Percentiles rank a stretch among this genome's conserved stretches.
Evolutionary conservation across 2,888 invertebrate species (phyloP).

Genomic region (Caenorhabditis afra): DNA sequence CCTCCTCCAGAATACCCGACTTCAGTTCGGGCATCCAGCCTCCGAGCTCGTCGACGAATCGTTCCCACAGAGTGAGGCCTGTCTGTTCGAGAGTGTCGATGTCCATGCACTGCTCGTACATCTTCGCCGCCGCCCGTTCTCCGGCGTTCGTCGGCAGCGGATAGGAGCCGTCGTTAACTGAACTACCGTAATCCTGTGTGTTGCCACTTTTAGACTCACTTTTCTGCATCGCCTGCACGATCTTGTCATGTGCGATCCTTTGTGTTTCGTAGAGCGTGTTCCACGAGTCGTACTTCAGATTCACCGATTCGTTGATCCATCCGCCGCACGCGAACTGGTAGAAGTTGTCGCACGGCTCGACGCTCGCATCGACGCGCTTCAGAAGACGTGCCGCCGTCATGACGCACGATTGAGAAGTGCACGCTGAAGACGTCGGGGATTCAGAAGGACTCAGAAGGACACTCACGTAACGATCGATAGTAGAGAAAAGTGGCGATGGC

Average conservation of each 20-base stretch:
- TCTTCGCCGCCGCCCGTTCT: conserved; percentile 59
- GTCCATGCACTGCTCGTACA: conserved; percentile 64
- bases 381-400: conserved; percentile 56
- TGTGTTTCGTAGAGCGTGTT: conserved; percentile 64
- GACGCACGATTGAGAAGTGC: conserved; percentile 53
- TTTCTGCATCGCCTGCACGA: conserved; percentile 60
- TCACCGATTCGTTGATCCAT: conserved; percentile 67
- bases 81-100: conserved; percentile 51
- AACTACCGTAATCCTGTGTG: neutral
- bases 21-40: conserved; percentile 66
- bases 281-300: conserved; percentile 61
- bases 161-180: conserved; percentile 58
- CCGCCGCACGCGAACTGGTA: conserved; percentile 65
- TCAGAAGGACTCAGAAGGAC: neutral
- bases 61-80: conserved; percentile 50
- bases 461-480: conserved; percentile 44
- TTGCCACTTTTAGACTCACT: conserved; percentile 29
- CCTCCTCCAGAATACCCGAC: conserved; percentile 24
- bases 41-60: conserved; percentile 60
- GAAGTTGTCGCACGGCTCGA: conserved; percentile 59
- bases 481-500: conserved; percentile 51
- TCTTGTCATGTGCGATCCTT: conserved; percentile 57
- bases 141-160: conserved; percentile 51
- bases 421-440: conserved; percentile 35
- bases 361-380: conserved; percentile 34